Conservation (phyloP, 2,797 vertebrate species). For the Acropternis orthonyx region DNA sequence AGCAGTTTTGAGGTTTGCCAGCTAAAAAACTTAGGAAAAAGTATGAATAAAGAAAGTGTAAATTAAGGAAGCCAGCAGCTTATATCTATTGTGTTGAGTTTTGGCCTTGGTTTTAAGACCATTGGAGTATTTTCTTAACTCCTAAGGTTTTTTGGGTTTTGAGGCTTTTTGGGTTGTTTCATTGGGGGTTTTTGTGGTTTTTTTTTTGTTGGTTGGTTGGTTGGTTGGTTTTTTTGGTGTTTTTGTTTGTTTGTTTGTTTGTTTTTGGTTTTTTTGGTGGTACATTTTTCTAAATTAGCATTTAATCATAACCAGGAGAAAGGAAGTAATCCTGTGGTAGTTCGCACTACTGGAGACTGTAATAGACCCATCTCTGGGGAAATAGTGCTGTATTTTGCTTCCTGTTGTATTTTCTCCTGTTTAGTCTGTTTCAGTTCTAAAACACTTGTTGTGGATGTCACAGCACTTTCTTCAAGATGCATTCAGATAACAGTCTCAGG, state of each 20-base stretch:
- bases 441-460: not conserved
- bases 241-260: not conserved
- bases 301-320: conserved; percentile 41
- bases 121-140: not conserved
- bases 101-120: not conserved
- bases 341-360: conserved; percentile 1
- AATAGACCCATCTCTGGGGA: conserved; percentile 8
- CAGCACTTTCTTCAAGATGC: not conserved
- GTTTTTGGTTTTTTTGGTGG: not conserved
- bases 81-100: not conserved
- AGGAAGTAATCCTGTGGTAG: conserved; percentile 10
- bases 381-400: not conserved
- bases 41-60: not conserved
- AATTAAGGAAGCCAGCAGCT: not conserved
- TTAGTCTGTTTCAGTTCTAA: conserved; percentile 14
- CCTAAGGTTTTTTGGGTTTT: not conserved
- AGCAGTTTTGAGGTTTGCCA: not conserved
- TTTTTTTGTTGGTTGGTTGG: too few species aligned
- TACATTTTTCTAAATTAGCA: conserved; percentile 3
- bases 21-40: not conserved
- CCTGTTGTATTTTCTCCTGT: not conserved
- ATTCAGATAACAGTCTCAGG: not conserved
- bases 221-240: too few species aligned
- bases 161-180: too few species aligned
- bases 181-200: too few species aligned